phyloP scores from a whole-genome alignment of 1,140 invertebrate species.

The Latrodectus geometricus region DNA sequence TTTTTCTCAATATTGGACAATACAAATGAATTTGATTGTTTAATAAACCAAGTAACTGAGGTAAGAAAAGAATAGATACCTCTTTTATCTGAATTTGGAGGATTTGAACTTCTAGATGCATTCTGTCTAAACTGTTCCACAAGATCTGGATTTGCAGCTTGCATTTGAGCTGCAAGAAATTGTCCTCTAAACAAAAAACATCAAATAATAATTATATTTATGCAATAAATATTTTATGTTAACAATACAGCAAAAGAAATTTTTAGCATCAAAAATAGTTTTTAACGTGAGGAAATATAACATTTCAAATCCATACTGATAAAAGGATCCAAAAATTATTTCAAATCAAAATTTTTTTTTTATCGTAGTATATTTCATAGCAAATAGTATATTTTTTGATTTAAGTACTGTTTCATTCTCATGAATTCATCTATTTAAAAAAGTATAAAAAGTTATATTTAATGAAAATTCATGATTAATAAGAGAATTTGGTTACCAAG shows the following conservation, averaged over 20 bases:
- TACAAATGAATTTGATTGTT: no score
- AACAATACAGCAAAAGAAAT: background rate
- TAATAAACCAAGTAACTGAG: no score
- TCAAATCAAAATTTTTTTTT: background rate
- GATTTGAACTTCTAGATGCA: conserved; percentile 19
- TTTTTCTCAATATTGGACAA: no score
- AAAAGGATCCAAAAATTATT: background rate
- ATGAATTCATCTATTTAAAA: no score
- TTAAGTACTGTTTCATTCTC: no score
- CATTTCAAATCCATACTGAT: background rate
- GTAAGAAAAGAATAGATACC: background rate
- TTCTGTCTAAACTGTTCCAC: conserved; percentile 75
- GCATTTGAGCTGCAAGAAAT: conserved; percentile 78
- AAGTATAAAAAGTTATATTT: no score
- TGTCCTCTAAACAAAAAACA: conserved; percentile 72
- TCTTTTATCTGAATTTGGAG: conserved; percentile 8
- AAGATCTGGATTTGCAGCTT: conserved; percentile 77
- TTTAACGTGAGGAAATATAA: background rate
- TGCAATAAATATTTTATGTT: background rate
- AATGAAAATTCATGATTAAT: no score
- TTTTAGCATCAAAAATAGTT: background rate
- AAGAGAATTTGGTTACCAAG: no score
- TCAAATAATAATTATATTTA: background rate
- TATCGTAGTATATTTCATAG: no score
- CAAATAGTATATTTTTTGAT: no score